phyloP scores from a whole-genome alignment of 2,888 invertebrate species.

The Gymnoscelis rufifasciata region DNA sequence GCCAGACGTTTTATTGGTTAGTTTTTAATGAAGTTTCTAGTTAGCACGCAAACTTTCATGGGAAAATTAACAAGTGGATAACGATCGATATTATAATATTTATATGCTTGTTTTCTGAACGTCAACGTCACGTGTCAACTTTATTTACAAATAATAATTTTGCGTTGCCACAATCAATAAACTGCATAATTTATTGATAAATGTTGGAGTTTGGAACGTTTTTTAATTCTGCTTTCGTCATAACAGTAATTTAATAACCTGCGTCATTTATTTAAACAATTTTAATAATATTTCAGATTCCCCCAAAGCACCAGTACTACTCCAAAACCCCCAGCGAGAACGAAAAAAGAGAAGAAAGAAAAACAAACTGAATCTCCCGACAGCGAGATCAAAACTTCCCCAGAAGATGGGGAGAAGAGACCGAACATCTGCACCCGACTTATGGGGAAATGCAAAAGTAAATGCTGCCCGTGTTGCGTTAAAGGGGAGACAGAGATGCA shows the following conservation, averaged over 20 bases:
- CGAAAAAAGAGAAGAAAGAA: conserved; percentile 45
- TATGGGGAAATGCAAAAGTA: conserved; percentile 61
- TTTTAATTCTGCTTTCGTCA: too few species aligned
- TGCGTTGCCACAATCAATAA: too few species aligned
- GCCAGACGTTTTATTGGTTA: conserved; percentile 23
- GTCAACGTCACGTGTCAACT: too few species aligned
- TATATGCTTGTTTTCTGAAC: too few species aligned
- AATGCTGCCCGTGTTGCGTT: conserved; percentile 72
- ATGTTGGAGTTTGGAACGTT: too few species aligned
- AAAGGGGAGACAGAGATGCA: conserved; percentile 43
- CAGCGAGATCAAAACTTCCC: conserved; percentile 22
- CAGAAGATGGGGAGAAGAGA: conserved; percentile 36
- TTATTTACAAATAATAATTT: too few species aligned
- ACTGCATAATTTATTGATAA: too few species aligned
- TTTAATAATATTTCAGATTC: conserved; percentile 43
- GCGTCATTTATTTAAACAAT: too few species aligned
- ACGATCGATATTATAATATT: too few species aligned
- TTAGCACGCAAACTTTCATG: conserved; percentile 25
- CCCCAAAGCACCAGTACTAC: conserved; percentile 72
- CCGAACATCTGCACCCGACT: conserved; percentile 61
- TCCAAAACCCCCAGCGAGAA: conserved; percentile 64
- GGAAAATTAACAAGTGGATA: conserved; percentile 11
- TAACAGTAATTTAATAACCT: too few species aligned
- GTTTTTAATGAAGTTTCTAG: conserved; percentile 17
- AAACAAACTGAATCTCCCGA: conserved; percentile 19